These are phyloP conservation scores for Lutjanus erythropterus DNA, from an alignment of 2,113 vertebrate genomes.

Conservation along the genomic window DNA sequence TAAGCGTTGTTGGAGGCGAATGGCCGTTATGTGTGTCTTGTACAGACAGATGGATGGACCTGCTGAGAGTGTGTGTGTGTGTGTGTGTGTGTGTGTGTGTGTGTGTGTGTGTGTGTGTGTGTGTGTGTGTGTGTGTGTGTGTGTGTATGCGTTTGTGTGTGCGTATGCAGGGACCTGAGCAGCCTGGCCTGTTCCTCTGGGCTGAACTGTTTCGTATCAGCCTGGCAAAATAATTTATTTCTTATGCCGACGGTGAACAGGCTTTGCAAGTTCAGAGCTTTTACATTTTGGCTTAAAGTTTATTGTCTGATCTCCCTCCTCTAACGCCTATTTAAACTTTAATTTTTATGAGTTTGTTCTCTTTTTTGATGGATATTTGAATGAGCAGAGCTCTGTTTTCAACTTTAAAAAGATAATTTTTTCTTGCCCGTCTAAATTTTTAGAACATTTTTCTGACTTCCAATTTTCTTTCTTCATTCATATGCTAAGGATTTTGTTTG, in stretches of 20 bases:
- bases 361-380: neutral
- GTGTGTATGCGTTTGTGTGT: neutral
- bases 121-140: conserved; percentile 23
- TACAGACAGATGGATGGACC: conserved; percentile 51
- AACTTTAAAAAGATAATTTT: too few relatives aligned
- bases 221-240: conserved; percentile 12
- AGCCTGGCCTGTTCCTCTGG: conserved; percentile 9
- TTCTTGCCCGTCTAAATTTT: neutral
- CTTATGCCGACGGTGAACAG: neutral
- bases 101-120: neutral
- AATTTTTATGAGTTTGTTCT: neutral
- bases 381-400: too few relatives aligned
- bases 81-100: neutral
- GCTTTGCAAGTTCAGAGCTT: conserved; percentile 8
- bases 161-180: conserved; percentile 6
- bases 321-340: conserved; percentile 17
- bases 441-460: neutral
- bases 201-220: conserved; percentile 25
- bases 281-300: neutral
- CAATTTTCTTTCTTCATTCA: neutral
- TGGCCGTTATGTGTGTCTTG: conserved; percentile 44
- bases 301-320: neutral
- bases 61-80: conserved; percentile 22
- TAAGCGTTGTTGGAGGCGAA: conserved; percentile 56
- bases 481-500: neutral